Base-by-base conservation (phyloP, 2,113 vertebrate genomes). In the Tautogolabrus adspersus region DNA sequence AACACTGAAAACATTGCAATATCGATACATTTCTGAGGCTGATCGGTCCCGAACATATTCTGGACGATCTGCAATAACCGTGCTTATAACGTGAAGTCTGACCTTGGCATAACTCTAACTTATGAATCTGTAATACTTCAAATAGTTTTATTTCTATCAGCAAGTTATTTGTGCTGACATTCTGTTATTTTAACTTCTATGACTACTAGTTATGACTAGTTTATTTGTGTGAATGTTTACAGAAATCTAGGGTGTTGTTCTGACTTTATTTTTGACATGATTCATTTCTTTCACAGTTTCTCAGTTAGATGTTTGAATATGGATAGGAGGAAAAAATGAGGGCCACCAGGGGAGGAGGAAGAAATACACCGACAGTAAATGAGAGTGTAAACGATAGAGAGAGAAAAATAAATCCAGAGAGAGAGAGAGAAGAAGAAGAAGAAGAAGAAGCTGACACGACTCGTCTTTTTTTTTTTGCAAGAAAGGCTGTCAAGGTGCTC, bases 401-500 rank as follows among this genome's bases (percentile, higher is more conserved):
- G 21, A 65, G 51, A 23, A 21, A 15, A 21, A 67, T 44, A 23
- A 66, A 61, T n/a, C 38, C 37, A 79, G 7, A 68, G 51, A 44
- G 22, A 57, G n/a, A 42, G 2, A 26, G 26, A 18, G 68, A n/a
- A 21, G 62, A 55, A 49, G n/a, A 26, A 15, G 22, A 5, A 40
- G 51, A 75, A 22, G 8, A 63, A 23, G 23, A 72, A 1, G 23
- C 72, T 59, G 72, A 75, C 76, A 83, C 44, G 49, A 76, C 61
- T 64, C 11, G 58, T 79, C 56, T 81, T 58, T 49, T 77, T 68
- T 81, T 58, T 49, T 77, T 68, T 52, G 64, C 22, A 19, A 38
- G 65, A 68, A 76, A 81, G 46, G 68, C 56, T 83, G 85, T 86
- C 79, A 86, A 86, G 83, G 85, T 89, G 81, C 72, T 88, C 83